A percentile compares a stretch with the other conserved stretches of the same genome.
phyloP scores from a whole-genome alignment of 2,888 invertebrate species.

The Cyclophora albipunctata region DNA sequence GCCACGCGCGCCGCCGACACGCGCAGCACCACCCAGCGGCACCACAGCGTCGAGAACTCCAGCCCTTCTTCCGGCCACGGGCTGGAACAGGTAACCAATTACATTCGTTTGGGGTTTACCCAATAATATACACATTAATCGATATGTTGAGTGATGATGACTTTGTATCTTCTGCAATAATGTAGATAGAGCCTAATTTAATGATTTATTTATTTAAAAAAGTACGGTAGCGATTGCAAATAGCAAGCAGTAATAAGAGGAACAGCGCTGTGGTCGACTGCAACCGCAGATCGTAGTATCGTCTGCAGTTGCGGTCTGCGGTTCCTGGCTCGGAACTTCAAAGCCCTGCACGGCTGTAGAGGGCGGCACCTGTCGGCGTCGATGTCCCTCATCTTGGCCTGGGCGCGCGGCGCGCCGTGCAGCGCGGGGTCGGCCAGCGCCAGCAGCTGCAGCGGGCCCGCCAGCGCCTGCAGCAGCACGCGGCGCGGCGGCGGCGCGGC shows the following conservation, averaged over 20 bases:
- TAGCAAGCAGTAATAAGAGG: too few species aligned
- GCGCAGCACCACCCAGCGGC: conserved; percentile 87
- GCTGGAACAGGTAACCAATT: conserved; percentile 50
- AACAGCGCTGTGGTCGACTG: too few species aligned
- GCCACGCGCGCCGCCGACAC: conserved; percentile 91
- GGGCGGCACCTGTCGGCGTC: conserved; percentile 85
- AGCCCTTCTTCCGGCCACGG: conserved; percentile 94
- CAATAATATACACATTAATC: not conserved
- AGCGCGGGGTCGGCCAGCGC: conserved; percentile 91
- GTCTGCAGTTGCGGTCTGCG: too few species aligned
- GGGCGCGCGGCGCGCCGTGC: conserved; percentile 86
- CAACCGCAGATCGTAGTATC: too few species aligned
- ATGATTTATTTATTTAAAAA: too few species aligned
- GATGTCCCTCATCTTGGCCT: conserved; percentile 83
- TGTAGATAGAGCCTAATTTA: too few species aligned
- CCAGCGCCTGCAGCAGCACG: conserved; percentile 81
- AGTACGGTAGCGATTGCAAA: too few species aligned
- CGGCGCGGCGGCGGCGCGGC: conserved; percentile 79
- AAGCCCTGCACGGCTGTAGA: too few species aligned
- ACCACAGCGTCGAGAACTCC: conserved; percentile 95
- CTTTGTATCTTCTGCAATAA: too few species aligned
- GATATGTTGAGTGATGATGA: too few species aligned
- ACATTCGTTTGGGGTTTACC: not conserved
- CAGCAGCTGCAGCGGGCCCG: conserved; percentile 78
- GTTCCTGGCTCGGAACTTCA: too few species aligned